Evolutionary conservation across 2,888 invertebrate species (phyloP).

Genomic region (Hydrotaea diabolus): DNA sequence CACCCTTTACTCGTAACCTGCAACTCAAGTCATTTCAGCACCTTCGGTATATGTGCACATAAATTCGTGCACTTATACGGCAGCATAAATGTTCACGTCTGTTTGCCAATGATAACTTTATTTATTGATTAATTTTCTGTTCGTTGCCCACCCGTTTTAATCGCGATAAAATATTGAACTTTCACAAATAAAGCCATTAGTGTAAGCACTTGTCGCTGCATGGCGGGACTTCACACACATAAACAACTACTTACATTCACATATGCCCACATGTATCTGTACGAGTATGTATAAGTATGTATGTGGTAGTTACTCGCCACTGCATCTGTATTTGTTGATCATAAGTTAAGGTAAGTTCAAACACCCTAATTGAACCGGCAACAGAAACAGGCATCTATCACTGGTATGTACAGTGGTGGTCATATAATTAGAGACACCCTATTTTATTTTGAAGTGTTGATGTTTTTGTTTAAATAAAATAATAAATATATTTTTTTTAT

Average conservation of each 20-base stretch:
- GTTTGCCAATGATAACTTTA: not conserved
- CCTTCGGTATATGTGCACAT: not conserved
- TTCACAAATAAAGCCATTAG: constrained; percentile 14
- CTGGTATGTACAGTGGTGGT: no score
- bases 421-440: no score
- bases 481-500: no score
- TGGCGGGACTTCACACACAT: no score
- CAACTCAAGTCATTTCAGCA: not conserved
- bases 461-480: no score
- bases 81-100: not conserved
- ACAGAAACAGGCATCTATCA: not conserved
- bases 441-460: no score
- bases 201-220: not conserved
- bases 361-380: not conserved
- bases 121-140: constrained; percentile 23
- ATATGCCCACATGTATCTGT: not conserved
- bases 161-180: constrained; percentile 6
- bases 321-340: not conserved
- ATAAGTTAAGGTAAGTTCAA: not conserved
- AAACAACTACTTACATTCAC: not conserved
- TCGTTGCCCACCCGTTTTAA: not conserved
- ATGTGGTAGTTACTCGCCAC: not conserved
- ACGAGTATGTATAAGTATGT: not conserved
- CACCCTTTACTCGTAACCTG: not conserved
- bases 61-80: not conserved